These are phyloP conservation scores for Hepsetus odoe DNA, from an alignment of 2,113 vertebrate species.

Conservation along the genomic window DNA sequence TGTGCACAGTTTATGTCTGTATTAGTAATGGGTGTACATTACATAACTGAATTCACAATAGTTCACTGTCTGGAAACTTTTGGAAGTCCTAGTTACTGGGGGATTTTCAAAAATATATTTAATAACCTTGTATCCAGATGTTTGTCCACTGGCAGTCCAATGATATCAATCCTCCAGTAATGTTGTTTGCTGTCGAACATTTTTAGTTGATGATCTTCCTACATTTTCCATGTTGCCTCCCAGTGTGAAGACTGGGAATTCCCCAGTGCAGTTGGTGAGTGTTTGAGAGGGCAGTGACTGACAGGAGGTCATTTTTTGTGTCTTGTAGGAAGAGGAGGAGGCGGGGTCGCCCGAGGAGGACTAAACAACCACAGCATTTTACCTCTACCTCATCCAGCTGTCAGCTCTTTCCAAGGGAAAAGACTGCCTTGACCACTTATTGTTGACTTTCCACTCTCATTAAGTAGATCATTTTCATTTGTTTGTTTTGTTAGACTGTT, in stretches of 20 bases:
- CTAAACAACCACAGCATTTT: conserved; percentile 77
- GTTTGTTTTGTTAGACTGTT: conserved; percentile 54
- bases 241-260: background rate
- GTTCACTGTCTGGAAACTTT: too few relatives aligned
- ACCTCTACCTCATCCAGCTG: conserved; percentile 97
- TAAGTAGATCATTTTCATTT: conserved; percentile 78
- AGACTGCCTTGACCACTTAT: conserved; percentile 93
- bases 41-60: too few relatives aligned
- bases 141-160: too few relatives aligned
- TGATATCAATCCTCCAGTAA: background rate
- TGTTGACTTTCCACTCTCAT: conserved; percentile 62
- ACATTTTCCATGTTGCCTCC: background rate
- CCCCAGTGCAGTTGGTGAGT: background rate
- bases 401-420: conserved; percentile 92
- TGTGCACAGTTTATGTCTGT: too few relatives aligned
- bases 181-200: background rate
- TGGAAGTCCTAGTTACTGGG: too few relatives aligned
- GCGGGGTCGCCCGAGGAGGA: conserved; percentile 89
- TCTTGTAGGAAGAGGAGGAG: conserved; percentile 83
- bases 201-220: background rate
- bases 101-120: too few relatives aligned
- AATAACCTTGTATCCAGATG: too few relatives aligned
- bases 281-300: conserved; percentile 50
- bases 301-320: conserved; percentile 53
- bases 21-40: too few relatives aligned